Percentiles rank a stretch among this genome's conserved stretches.
Evolutionary conservation across 2,113 vertebrate genomes (phyloP).

Genomic region (Illadopsis cleaveri): DNA sequence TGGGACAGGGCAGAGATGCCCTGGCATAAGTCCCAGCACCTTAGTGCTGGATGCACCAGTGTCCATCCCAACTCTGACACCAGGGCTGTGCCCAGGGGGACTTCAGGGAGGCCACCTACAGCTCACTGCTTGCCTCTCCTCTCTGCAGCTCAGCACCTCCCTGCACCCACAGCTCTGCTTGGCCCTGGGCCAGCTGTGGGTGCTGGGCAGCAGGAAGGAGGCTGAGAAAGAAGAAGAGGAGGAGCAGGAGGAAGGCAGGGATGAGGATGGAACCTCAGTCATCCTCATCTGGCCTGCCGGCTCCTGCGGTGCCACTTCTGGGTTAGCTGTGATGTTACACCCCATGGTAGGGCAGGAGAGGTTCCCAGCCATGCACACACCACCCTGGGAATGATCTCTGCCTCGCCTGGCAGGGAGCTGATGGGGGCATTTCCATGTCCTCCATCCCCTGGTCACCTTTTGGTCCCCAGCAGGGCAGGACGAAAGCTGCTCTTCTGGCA

Average conservation of each 20-base stretch:
- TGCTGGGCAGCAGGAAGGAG: not conserved
- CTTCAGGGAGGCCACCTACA: not conserved
- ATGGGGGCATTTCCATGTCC: not conserved
- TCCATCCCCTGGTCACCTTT: not conserved
- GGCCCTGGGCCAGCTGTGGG: not conserved
- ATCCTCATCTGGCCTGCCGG: not conserved
- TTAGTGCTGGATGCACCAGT: not conserved
- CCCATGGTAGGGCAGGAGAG: not conserved
- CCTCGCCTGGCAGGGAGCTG: not conserved
- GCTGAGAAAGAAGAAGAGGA: not conserved
- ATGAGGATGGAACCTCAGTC: not conserved
- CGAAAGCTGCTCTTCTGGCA: not conserved
- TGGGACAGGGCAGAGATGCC: not conserved
- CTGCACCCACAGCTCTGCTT: not conserved
- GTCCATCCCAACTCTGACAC: rapidly evolving
- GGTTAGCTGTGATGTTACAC: not conserved
- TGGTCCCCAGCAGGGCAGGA: not conserved
- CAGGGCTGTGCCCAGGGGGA: not conserved
- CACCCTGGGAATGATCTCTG: not conserved
- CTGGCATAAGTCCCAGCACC: not conserved
- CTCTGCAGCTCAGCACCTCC: not conserved
- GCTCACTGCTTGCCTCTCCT: not conserved
- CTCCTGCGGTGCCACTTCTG: not conserved
- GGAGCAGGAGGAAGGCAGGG: not conserved
- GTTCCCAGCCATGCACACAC: not conserved